Conservation (phyloP, 1,140 invertebrate genomes). For the Kradibia gibbosae region DNA sequence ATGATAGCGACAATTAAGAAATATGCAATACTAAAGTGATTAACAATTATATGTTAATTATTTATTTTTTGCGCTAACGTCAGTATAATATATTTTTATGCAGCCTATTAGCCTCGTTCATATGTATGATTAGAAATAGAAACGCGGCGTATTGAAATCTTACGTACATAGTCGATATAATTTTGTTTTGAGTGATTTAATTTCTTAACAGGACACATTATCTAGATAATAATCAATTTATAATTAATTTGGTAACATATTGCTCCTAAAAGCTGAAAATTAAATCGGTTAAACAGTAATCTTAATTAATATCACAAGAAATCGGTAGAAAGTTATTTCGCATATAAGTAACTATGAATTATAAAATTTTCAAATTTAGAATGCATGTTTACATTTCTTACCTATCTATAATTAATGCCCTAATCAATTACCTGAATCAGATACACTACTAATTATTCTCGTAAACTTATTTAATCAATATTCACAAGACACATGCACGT, state of each 20-base stretch:
- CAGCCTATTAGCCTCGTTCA: slow-evolving; percentile 42
- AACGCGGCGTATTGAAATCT: slow-evolving; percentile 39
- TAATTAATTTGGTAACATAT: not conserved
- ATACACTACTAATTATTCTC: slow-evolving; percentile 26
- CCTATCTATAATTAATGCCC: slow-evolving; percentile 31
- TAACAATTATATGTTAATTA: slow-evolving; percentile 42
- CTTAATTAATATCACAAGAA: not conserved
- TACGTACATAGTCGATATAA: slow-evolving; percentile 23
- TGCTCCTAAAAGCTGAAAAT: not conserved
- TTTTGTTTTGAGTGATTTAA: slow-evolving; percentile 38
- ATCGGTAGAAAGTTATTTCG: not conserved
- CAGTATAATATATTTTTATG: slow-evolving; percentile 43
- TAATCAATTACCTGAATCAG: slow-evolving; percentile 43
- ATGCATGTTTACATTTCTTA: not conserved
- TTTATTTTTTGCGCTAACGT: slow-evolving; percentile 43
- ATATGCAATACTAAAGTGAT: slow-evolving; percentile 47
- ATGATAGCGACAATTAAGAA: slow-evolving; percentile 46
- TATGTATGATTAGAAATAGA: slow-evolving; percentile 45
- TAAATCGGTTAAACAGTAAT: not conserved
- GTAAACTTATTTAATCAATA: slow-evolving; percentile 29
- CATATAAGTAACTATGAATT: not conserved
- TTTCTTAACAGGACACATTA: slow-evolving; percentile 27
- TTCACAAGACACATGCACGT: slow-evolving; percentile 30
- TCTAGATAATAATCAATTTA: slow-evolving; percentile 35
- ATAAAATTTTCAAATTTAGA: slow-evolving; percentile 15